Base-by-base conservation (phyloP, 2,113 vertebrate species). In the Oryzias melastigma region DNA sequence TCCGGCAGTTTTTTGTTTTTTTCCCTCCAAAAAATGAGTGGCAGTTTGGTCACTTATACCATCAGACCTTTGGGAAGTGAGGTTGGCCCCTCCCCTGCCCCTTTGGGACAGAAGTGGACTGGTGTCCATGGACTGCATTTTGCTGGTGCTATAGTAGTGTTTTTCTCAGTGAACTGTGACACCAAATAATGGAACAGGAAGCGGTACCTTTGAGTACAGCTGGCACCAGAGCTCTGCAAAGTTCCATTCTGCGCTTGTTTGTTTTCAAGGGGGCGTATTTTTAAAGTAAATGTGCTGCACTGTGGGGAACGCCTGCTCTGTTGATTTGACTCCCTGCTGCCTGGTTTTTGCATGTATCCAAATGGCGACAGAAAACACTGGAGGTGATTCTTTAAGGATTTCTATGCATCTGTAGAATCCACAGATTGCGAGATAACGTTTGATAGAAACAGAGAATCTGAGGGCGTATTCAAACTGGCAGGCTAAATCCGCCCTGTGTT, bases 161-260 rank as follows among this genome's bases (percentile, higher is more conserved):
- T 89, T 88, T 88, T 88, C 78, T 89, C 81, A 90, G 58, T 77
- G 80, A 81, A 71, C 75, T 84, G 88, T 90, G 84, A 87, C 71
- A 47, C 68, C 62, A 71, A 52, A 68, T 62, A 71, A 69, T 78
- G 73, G 52, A 83, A 85, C 65, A 70, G 80, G 72, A 85, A 86
- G 75, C 64, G 47, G 27, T 47, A 43, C n/a, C 41, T 8, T 24
- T 41, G 16, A 54, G 25, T 64, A 50, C 48, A 66, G 61, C 69
- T 64, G 55, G 48, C 25, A 20, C 25, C 18, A 20, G 65, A 7
- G 15, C 1, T 56, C 22, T 52, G 51, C 45, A 22, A 25, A 35
- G 35, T 35, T 35, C 35, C 35, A 35, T 12, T 35, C 35, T 35
- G 35, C 8, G 35, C 35, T 35, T 35, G 35, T 12, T 35, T 55